A percentile compares a stretch with the other conserved stretches of the same genome.
These are phyloP conservation scores for Anguilla japonica DNA, from an alignment of 2,113 vertebrate genomes.

Conservation along the genomic window DNA sequence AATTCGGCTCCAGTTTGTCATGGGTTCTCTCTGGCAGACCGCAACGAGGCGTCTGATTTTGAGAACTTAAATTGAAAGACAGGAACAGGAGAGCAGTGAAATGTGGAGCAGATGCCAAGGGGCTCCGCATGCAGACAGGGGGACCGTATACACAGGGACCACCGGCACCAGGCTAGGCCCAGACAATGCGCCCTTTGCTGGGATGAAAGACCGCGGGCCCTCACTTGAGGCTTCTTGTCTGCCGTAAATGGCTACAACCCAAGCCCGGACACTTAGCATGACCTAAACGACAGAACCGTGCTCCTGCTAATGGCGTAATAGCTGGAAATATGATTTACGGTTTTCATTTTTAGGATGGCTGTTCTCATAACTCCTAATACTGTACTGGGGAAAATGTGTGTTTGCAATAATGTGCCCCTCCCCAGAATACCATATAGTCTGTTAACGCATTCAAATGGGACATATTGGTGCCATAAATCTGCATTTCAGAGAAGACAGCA, in stretches of 20 bases:
- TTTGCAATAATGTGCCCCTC: slow-evolving; percentile 68
- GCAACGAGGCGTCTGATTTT: slow-evolving; percentile 74
- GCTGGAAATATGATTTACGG: slow-evolving; percentile 70
- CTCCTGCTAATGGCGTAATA: slow-evolving; percentile 74
- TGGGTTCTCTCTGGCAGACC: slow-evolving; percentile 76
- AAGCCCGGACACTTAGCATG: slow-evolving; percentile 67
- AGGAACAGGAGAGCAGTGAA: slow-evolving; percentile 48
- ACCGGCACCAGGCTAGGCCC: slow-evolving; percentile 50
- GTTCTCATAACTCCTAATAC: slow-evolving; percentile 70
- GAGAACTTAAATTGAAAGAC: slow-evolving; percentile 70
- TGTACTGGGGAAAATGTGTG: slow-evolving; percentile 70
- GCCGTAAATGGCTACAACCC: slow-evolving; percentile 58
- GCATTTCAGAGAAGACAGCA: slow-evolving; percentile 64
- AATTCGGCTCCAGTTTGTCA: slow-evolving; percentile 79
- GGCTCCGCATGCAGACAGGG: slow-evolving; percentile 32
- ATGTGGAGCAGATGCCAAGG: slow-evolving; percentile 70
- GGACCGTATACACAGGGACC: slow-evolving; percentile 45
- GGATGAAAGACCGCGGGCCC: slow-evolving; percentile 41
- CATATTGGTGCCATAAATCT: slow-evolving; percentile 77
- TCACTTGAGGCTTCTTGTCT: slow-evolving; percentile 35
- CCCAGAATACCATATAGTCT: slow-evolving; percentile 63
- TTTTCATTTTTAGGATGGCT: slow-evolving; percentile 73
- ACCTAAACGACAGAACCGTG: slow-evolving; percentile 73
- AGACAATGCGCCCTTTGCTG: slow-evolving; percentile 46
- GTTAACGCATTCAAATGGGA: slow-evolving; percentile 71